A percentile compares a stretch with the other conserved stretches of the same genome.
Evolutionary conservation across 2,888 invertebrate species (phyloP).

Genomic region (Patella caerulea): DNA sequence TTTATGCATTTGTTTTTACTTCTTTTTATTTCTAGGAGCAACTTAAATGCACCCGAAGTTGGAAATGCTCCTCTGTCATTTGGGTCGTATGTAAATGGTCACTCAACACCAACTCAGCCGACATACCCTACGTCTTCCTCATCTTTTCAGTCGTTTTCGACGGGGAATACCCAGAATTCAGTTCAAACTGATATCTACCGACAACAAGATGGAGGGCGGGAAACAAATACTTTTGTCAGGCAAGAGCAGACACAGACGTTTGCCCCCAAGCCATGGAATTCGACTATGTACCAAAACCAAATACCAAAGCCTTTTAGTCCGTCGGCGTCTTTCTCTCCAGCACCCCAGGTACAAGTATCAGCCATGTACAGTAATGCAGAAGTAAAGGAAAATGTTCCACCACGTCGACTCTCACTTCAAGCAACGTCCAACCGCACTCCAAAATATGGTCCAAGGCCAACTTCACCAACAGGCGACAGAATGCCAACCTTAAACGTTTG

Average conservation of each 20-base stretch:
- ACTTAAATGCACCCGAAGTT: not conserved
- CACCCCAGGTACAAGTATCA: constrained; percentile 24
- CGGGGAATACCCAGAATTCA: not conserved
- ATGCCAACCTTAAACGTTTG: constrained; percentile 26
- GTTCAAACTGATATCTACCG: not conserved
- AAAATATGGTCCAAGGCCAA: constrained; percentile 17
- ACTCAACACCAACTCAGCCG: not conserved
- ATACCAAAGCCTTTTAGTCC: not conserved
- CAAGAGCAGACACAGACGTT: constrained; percentile 15
- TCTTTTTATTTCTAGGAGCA: not conserved
- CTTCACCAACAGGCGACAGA: constrained; percentile 37
- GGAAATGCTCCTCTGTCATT: not conserved
- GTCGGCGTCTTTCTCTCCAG: constrained; percentile 15
- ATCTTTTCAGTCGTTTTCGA: constrained; percentile 6
- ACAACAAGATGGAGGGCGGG: not conserved
- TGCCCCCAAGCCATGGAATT: constrained; percentile 5
- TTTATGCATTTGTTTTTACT: not conserved
- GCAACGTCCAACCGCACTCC: not conserved
- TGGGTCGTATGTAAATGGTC: not conserved
- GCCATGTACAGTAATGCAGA: constrained; percentile 18
- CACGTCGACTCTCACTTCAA: constrained; percentile 4
- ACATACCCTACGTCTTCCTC: not conserved
- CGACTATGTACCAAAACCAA: constrained; percentile 3
- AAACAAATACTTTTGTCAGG: constrained; percentile 19
- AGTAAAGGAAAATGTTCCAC: constrained; percentile 17